Conservation (phyloP, 2,797 vertebrate species). For the Phoebastria nigripes region DNA sequence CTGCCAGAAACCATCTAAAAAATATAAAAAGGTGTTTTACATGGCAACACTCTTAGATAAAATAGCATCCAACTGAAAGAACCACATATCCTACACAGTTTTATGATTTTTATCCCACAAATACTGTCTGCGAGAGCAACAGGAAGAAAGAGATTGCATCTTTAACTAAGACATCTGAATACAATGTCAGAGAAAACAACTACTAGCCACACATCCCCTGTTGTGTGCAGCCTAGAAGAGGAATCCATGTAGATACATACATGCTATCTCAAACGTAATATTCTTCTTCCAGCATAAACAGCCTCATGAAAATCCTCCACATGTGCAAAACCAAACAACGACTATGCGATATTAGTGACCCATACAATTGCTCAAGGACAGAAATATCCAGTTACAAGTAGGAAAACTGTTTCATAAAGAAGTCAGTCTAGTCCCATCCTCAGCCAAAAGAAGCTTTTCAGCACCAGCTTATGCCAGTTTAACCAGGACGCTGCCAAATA, state of each 20-base stretch:
- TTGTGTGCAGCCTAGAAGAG: neutral
- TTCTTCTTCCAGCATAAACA: neutral
- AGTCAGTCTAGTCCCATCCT: neutral
- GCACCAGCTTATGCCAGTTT: neutral
- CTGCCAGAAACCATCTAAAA: neutral
- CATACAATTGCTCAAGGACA: neutral
- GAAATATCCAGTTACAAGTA: neutral
- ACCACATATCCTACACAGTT: neutral
- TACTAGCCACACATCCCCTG: neutral
- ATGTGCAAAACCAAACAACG: neutral
- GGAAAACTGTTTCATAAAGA: neutral
- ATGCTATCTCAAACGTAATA: neutral
- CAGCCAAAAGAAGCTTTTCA: neutral
- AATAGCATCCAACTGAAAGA: neutral
- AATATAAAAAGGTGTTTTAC: neutral
- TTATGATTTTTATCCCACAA: neutral
- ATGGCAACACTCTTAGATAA: neutral
- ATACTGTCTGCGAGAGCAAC: neutral
- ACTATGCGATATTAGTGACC: rapidly evolving
- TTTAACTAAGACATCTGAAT: neutral
- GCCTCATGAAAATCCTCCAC: neutral
- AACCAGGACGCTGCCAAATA: neutral
- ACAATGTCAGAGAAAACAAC: neutral
- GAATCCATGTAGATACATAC: neutral
- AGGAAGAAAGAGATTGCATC: neutral